Base-by-base conservation (phyloP, 2,113 vertebrate genomes). In the Corydoras sp. region DNA sequence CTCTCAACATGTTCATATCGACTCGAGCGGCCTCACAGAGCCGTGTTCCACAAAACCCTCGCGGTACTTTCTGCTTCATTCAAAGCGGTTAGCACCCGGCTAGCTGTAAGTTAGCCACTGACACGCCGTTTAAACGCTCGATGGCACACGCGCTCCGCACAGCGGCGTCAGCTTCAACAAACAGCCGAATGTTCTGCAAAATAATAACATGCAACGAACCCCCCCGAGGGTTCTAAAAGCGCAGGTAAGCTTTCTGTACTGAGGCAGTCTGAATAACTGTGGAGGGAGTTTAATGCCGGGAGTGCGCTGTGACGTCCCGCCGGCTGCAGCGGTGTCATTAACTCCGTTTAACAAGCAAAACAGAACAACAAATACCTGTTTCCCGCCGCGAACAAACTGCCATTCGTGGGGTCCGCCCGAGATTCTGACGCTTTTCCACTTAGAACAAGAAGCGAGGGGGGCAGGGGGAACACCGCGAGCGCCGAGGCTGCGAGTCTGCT, bases 301-400 rank as follows among this genome's bases (percentile, higher is more conserved):
- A 58, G 31, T 65, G 30, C 18, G 24, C 29, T 53, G 24, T 3
- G 24, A 24, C 7, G 11, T 15, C 9, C n/a, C 1, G 5, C 2
- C 61, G 3, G n/a, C 31, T 43, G 14, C 13, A n/a, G 14, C 13
- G n/a, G 11, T 61, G 9, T n/a, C 31, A 9, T 9, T 8, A 66
- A 30, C n/a, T 11, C 30, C 14, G 60, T 14, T n/a, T 43, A 13
- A 62, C 14, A 43, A 43, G 7, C 54, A 7, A 56, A 10, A 69
- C n/a, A 10, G 14, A 31, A 7, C 14, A 30, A 11, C 10, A 60
- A 69, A 60, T 69, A 69, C 68, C 67, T 9, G 43, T 55, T 13
- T 29, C 35, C 6, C 9, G 43, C 12, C 55, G 32, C n/a, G 24
- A 12, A 48, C 31, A 58, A 10, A 14, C 24, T 60, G 56, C 60